Conservation (phyloP, 2,797 vertebrate genomes). For the Etheostoma perlongum region DNA sequence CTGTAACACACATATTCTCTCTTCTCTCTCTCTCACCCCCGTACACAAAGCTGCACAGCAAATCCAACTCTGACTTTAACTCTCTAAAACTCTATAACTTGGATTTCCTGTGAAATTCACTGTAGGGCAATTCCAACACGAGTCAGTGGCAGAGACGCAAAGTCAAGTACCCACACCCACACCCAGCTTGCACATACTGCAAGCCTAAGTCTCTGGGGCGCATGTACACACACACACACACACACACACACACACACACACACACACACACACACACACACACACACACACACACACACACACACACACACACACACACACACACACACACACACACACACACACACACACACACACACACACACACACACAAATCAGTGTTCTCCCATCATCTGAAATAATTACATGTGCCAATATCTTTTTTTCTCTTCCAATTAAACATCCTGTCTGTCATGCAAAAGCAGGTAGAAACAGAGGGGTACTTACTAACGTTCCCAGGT, state of each 20-base stretch:
- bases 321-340: slow-evolving; percentile 31
- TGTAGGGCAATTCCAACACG: slow-evolving; percentile 59
- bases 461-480: background rate
- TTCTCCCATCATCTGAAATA: slow-evolving; percentile 16
- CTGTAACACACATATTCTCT: slow-evolving; percentile 30
- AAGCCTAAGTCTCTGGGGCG: slow-evolving; percentile 16
- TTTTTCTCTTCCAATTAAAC: background rate
- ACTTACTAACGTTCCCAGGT: background rate
- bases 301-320: slow-evolving; percentile 29
- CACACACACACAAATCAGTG: slow-evolving; percentile 33
- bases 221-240: slow-evolving; percentile 32
- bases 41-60: slow-evolving; percentile 60
- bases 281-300: slow-evolving; percentile 30
- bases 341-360: slow-evolving; percentile 38
- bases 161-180: slow-evolving; percentile 19
- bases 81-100: slow-evolving; percentile 68
- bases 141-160: slow-evolving; percentile 48
- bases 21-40: background rate
- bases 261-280: slow-evolving; percentile 29
- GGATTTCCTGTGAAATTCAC: slow-evolving; percentile 62
- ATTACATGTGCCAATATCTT: background rate
- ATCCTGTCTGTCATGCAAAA: background rate
- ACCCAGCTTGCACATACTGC: slow-evolving; percentile 3
- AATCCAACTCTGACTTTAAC: slow-evolving; percentile 71
- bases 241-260: slow-evolving; percentile 26